A percentile compares a stretch with the other conserved stretches of the same genome.
Conservation (phyloP, 2,113 vertebrate species). For the Felis chaus region DNA sequence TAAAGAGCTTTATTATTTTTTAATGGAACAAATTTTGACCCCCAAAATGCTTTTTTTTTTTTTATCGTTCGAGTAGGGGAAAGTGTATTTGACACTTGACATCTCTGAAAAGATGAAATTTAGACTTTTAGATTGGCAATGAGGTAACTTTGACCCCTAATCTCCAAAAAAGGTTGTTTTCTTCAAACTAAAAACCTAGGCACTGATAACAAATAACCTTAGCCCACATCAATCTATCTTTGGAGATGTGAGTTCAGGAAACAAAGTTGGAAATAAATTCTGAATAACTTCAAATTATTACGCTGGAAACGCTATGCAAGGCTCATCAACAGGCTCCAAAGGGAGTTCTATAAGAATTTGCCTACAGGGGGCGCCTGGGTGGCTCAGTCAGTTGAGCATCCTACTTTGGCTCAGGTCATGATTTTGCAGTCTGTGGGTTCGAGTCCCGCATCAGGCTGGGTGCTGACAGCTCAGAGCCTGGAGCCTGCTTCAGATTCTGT, state of each 20-base stretch:
- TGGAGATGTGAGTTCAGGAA: not conserved
- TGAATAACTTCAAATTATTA: not conserved
- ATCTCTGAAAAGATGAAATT: not conserved
- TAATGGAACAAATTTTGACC: not conserved
- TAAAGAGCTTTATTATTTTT: not conserved
- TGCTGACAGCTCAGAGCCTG: no score
- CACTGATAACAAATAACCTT: not conserved
- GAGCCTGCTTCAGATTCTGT: no score
- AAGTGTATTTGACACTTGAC: not conserved
- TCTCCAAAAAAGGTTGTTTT: not conserved
- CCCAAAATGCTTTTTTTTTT: not conserved
- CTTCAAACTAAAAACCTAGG: not conserved
- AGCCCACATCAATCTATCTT: not conserved
- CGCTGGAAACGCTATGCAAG: not conserved
- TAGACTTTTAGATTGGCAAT: not conserved
- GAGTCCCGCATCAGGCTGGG: no score
- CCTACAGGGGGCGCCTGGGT: no score
- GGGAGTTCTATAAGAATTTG: not conserved
- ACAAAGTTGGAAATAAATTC: not conserved
- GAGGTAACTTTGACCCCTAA: not conserved
- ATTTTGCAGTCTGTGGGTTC: no score
- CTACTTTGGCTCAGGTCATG: no score
- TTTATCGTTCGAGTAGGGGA: not conserved
- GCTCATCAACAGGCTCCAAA: not conserved
- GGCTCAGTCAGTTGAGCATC: no score